These are phyloP conservation scores for Morelia viridis DNA, from an alignment of 2,797 vertebrate genomes.

Conservation along the genomic window DNA sequence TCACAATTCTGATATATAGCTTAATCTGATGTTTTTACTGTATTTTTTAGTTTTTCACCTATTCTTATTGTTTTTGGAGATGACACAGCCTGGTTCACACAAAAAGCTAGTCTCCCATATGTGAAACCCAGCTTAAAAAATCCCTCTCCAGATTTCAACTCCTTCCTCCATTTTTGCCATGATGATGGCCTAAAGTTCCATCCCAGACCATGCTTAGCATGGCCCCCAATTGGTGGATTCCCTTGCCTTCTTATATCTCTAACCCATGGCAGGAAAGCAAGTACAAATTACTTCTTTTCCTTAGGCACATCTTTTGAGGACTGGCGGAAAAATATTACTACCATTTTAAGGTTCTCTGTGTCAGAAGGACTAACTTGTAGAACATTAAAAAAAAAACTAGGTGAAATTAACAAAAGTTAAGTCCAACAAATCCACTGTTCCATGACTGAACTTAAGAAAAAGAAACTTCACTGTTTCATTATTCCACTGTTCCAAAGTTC, in stretches of 20 bases:
- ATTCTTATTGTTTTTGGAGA: background rate
- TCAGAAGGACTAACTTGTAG: too few species aligned
- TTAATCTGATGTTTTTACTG: background rate
- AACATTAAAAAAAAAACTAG: too few species aligned
- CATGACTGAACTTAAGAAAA: background rate
- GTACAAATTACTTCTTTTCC: too few species aligned
- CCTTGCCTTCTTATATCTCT: background rate
- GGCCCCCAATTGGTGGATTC: background rate
- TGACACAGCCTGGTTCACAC: background rate
- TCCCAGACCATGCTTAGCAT: background rate
- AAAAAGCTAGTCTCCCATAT: background rate
- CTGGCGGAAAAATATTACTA: too few species aligned
- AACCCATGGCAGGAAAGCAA: background rate
- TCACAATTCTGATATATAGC: constrained; percentile 7
- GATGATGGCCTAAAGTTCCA: background rate
- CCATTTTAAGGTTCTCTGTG: too few species aligned
- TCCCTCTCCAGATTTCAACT: background rate
- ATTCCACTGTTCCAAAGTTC: background rate
- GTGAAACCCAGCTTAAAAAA: background rate
- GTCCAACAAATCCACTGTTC: background rate
- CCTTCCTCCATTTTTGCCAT: background rate
- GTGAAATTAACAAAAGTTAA: background rate
- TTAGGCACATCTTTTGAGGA: too few species aligned
- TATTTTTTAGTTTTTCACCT: too few species aligned
- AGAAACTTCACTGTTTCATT: background rate